A percentile compares a stretch with the other conserved stretches of the same genome.
These are phyloP conservation scores for Aspidiotus rigidus DNA, from an alignment of 2,888 invertebrate genomes.

Conservation along the genomic window DNA sequence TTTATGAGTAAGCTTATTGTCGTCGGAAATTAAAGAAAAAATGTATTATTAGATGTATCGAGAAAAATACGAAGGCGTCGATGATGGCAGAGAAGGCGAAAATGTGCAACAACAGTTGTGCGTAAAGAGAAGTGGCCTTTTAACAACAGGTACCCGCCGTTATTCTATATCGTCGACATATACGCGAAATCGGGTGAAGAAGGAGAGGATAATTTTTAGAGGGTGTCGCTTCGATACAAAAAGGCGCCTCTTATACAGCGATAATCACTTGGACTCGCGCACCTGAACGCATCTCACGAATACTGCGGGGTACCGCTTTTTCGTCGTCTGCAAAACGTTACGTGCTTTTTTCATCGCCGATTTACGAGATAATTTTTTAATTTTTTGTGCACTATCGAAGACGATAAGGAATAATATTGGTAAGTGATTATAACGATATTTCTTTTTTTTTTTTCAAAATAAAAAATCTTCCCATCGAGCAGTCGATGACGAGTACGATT, in stretches of 20 bases:
- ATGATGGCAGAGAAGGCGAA: background rate
- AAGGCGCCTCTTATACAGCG: conserved; percentile 27
- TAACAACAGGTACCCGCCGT: conserved; percentile 6
- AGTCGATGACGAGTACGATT: too few species aligned
- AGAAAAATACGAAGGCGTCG: background rate
- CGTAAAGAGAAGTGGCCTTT: background rate
- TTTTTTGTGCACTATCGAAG: background rate
- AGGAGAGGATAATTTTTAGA: conserved; percentile 18
- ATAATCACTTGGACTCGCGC: conserved; percentile 33
- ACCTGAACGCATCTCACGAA: conserved; percentile 29
- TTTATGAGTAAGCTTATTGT: too few species aligned
- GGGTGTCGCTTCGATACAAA: conserved; percentile 31
- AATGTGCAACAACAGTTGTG: background rate
- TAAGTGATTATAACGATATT: background rate
- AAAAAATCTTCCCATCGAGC: too few species aligned
- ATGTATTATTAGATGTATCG: too few species aligned
- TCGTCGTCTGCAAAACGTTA: background rate
- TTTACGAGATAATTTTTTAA: background rate
- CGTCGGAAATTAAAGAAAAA: too few species aligned
- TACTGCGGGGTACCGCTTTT: background rate
- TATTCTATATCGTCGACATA: too few species aligned
- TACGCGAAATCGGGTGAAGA: conserved; percentile 6
- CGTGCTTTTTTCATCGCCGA: background rate
- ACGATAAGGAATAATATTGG: background rate
- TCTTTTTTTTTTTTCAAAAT: background rate